Percentiles rank a stretch among this genome's conserved stretches.
Evolutionary conservation across 2,797 vertebrate species (phyloP).

Genomic region (Tauraco hartlaubi): DNA sequence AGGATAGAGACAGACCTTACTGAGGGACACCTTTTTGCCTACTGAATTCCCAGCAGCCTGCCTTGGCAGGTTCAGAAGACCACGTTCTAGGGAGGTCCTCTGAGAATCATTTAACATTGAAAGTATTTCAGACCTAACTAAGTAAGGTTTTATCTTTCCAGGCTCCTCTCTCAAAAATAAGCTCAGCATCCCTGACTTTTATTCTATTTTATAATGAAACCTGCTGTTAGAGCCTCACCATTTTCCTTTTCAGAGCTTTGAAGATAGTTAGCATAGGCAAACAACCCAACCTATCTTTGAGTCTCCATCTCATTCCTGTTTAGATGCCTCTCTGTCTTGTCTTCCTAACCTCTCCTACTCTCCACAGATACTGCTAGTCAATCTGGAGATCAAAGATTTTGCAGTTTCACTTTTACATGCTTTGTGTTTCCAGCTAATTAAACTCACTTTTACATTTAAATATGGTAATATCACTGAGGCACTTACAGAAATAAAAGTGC

Average conservation of each 20-base stretch:
- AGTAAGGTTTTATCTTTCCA: not conserved
- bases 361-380: not conserved
- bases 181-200: not conserved
- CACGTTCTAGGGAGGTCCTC: not conserved
- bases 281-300: not conserved
- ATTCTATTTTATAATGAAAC: not conserved
- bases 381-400: not conserved
- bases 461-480: not conserved
- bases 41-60: not conserved
- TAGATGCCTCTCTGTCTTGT: not conserved
- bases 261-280: not conserved
- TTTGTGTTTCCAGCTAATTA: slow-evolving; percentile 24
- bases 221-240: not conserved
- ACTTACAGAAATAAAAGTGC: slow-evolving; percentile 15
- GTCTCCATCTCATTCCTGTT: not conserved
- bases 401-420: not conserved
- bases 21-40: not conserved
- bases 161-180: not conserved
- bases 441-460: not conserved
- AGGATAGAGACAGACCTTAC: not conserved
- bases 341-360: not conserved
- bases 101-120: not conserved
- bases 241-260: not conserved
- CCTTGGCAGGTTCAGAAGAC: not conserved
- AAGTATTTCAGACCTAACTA: not conserved